Evolutionary conservation across 2,797 vertebrate genomes (phyloP).

Genomic region (Ptychadena robeensis): DNA sequence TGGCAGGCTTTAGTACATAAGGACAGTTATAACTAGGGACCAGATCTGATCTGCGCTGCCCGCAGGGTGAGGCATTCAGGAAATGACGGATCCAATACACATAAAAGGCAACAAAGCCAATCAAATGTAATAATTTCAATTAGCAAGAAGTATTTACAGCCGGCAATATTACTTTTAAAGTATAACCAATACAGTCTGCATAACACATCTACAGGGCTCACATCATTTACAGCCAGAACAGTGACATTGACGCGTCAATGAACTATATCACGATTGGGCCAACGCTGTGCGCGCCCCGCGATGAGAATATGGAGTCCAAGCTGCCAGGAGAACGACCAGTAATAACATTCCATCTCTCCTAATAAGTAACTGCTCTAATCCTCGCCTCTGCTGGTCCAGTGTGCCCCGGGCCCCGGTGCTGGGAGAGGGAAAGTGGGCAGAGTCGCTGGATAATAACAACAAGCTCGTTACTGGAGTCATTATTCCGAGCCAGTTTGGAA

Average conservation of each 20-base stretch:
- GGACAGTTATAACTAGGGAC: too few relatives aligned
- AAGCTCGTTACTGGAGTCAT: constrained; percentile 71
- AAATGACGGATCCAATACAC: not conserved
- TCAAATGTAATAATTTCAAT: not conserved
- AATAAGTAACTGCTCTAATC: constrained; percentile 2
- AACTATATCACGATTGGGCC: too few relatives aligned
- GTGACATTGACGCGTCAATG: not conserved
- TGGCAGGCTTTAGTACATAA: too few relatives aligned
- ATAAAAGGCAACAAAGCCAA: not conserved
- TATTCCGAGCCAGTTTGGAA: constrained; percentile 69
- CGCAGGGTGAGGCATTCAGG: too few relatives aligned
- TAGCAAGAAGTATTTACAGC: constrained; percentile 19
- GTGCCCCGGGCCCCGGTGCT: not conserved
- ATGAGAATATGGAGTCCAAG: not conserved
- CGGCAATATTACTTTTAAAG: not conserved
- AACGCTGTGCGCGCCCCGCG: not conserved
- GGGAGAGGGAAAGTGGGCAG: not conserved
- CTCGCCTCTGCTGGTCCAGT: not conserved
- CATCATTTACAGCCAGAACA: not conserved
- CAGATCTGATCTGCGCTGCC: not conserved
- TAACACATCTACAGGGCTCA: not conserved
- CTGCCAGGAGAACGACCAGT: not conserved
- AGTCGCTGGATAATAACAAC: constrained; percentile 73
- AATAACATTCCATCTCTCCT: not conserved
- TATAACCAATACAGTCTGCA: not conserved